These are phyloP conservation scores for Athalia circularis DNA, from an alignment of 2,888 invertebrate species.

Conservation along the genomic window DNA sequence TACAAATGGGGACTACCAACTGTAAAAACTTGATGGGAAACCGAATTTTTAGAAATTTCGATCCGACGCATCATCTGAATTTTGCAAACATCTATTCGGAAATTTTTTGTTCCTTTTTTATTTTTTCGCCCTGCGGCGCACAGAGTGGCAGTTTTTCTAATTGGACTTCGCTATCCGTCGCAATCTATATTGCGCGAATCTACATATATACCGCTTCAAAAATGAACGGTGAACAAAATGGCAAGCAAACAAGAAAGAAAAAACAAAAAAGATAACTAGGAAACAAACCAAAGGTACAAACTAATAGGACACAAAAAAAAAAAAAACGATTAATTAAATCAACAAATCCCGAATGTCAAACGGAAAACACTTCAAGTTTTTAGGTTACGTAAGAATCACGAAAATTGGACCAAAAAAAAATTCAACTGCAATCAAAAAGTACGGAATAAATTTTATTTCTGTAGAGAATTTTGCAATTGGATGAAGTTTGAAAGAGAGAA, in stretches of 20 bases:
- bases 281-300: neutral
- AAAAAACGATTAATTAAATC: too few species aligned
- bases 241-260: neutral
- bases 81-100: constrained; percentile 10
- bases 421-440: too few species aligned
- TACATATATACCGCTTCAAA: neutral
- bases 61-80: neutral
- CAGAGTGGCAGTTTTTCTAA: constrained; percentile 61
- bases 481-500: too few species aligned
- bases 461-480: too few species aligned
- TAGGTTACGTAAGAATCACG: too few species aligned
- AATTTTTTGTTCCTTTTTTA: neutral
- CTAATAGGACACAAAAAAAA: too few species aligned
- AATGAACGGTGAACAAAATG: neutral
- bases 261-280: neutral
- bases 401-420: too few species aligned
- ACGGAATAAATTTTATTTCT: too few species aligned
- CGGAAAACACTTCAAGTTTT: too few species aligned
- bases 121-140: constrained; percentile 45
- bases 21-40: neutral
- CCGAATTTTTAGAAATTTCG: too few species aligned
- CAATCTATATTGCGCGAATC: constrained; percentile 60
- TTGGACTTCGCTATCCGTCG: constrained; percentile 63
- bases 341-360: too few species aligned
- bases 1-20: neutral